Evolutionary conservation across 2,888 invertebrate genomes (phyloP), one percentile per base, ranked within the genome.

Genomic region (Choristoneura rosaceana): DNA sequence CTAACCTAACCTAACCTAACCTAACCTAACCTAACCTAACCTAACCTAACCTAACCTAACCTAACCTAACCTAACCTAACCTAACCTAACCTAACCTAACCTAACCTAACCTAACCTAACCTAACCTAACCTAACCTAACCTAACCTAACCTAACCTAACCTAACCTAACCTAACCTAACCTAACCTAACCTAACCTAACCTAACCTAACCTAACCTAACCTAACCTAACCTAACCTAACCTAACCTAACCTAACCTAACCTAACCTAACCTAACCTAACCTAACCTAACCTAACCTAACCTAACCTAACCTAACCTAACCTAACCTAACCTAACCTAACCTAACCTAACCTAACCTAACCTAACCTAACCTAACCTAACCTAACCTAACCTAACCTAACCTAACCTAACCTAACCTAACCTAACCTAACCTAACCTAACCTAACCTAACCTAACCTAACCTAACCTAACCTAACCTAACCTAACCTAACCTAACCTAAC

Each of bases 251-350:
- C 71, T 71, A 71, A 71, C 71, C 71, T 71, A 71, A 71, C 71
- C 71, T 71, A 71, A 71, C 71, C 73, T n/a, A n/a, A 74, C 71
- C 65, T 60, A 69, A 66, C 71, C n/a, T 71, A 71, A 71, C 71
- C 71, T 71, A 71, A 71, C 71, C 71, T 71, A 71, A 71, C 71
- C 71, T 71, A 71, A 71, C 71, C 71, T 71, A 69, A 69, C 69
- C 69, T 69, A 69, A 69, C 69, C 69, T 45, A 45, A 45, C 45
- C 45, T 45, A 73, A 73, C 73, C 73, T 69, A 71, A 71, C 71
- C 71, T 71, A 71, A 71, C 71, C 71, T 71, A 71, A 70, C 70
- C 70, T 70, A 70, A 70, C 70, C 70, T 70, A 76, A 70, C 70
- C 70, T 70, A 70, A 70, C 70, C 74, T 74, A 43, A 43, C 43